phyloP scores from a whole-genome alignment of 2,888 invertebrate species.

The Rugalucina vietnamica region DNA sequence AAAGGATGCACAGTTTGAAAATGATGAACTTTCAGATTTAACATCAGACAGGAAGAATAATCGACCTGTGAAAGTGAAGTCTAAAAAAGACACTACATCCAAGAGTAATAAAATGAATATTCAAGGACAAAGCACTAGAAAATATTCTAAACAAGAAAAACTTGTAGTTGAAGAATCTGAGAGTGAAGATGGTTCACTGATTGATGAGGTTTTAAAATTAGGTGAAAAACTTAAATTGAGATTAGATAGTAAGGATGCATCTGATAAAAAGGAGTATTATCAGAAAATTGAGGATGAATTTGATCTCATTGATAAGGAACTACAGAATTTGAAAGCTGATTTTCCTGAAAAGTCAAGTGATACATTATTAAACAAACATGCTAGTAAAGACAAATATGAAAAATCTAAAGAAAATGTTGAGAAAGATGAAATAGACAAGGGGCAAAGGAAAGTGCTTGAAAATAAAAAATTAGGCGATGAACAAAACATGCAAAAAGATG shows the following conservation, averaged over 20 bases:
- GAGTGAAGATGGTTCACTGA: slow-evolving; percentile 37
- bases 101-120: neutral
- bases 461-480: neutral
- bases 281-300: slow-evolving; percentile 1
- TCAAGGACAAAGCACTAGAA: too few relatives aligned
- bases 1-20: neutral
- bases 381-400: neutral
- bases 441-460: neutral
- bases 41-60: too few relatives aligned
- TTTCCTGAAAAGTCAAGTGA: too few relatives aligned
- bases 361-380: neutral
- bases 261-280: neutral
- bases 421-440: neutral
- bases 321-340: neutral
- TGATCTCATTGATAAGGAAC: neutral
- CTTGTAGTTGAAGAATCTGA: slow-evolving; percentile 47
- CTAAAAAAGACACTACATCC: neutral
- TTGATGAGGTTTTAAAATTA: slow-evolving; percentile 53
- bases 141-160: too few relatives aligned
- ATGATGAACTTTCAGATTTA: neutral
- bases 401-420: neutral
- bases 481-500: too few relatives aligned
- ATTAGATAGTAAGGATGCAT: neutral
- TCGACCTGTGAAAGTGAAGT: too few relatives aligned
- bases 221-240: slow-evolving; percentile 50